Base-by-base conservation (phyloP, 2,888 invertebrate species). In the Myathropa florea region DNA sequence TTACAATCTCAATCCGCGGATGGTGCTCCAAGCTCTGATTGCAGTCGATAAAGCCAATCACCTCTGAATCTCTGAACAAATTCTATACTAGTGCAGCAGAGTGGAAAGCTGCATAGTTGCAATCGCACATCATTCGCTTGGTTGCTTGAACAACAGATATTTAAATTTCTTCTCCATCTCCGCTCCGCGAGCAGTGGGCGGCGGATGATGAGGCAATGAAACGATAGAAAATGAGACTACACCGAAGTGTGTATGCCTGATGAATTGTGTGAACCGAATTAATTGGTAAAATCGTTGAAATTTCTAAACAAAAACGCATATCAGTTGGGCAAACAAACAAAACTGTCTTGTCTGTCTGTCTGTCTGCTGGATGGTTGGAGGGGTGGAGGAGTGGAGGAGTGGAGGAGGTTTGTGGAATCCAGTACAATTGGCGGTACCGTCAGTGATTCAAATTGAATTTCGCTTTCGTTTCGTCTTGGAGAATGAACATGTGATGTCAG, bases 201-300 rank as follows among this genome's bases (percentile, higher is more conserved):
- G 33, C 60, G 53, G 78, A 67, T 61, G 36, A 63, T 63, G 26
- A 78, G 36, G 65, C 71, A 60, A 60, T 28, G 28, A 4, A 14
- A 26, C 59, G 28, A 59, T 28, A 59, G 26, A 59, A 59, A 59
- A 9, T 3, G n/a, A 28, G 7, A 60, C 14, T 9, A n/a, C 28
- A 26, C n/a, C 14, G n/a, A 61, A 4, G 18, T 46, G 57, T n/a
- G 46, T 46, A 18, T 18, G 18, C 46, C 67, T 30, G 59, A 68
- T 83, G 73, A 79, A 79, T 79, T 79, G 79, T 83, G 83, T 78
- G 83, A 84, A 84, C 80, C 70, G 80, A 84, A 80, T 84, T 84
- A 84, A 84, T 80, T 80, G 80, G 33, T 53, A 67, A 67, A 63
- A 71, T 75, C 55, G 55, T 24, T 80, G 36, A 23, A 36, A 46